These are phyloP conservation scores for Lordiphosa stackelbergi DNA, from an alignment of 1,140 invertebrate species.

Conservation along the genomic window DNA sequence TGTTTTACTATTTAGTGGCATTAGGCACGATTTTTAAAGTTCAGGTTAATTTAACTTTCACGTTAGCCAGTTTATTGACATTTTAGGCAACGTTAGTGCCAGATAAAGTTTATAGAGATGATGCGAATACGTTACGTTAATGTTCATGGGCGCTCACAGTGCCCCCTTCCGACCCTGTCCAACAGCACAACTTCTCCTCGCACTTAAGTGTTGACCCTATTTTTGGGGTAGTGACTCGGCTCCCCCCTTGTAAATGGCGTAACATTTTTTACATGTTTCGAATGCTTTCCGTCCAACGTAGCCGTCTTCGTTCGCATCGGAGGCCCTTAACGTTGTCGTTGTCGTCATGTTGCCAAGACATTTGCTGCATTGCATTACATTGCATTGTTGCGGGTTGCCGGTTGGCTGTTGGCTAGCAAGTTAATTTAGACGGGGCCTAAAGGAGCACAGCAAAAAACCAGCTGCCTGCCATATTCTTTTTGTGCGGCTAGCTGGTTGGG, in stretches of 20 bases:
- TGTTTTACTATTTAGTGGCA: too few relatives aligned
- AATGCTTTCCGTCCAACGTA: constrained; percentile 12
- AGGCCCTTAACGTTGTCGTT: constrained; percentile 67
- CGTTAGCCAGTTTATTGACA: too few relatives aligned
- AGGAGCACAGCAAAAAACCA: constrained; percentile 37
- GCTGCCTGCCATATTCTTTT: constrained; percentile 66
- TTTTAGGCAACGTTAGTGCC: too few relatives aligned
- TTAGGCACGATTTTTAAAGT: too few relatives aligned
- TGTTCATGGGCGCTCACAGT: background rate
- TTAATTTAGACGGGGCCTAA: constrained; percentile 58
- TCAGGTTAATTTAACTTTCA: too few relatives aligned
- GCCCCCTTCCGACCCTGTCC: constrained; percentile 7
- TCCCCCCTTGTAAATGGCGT: constrained; percentile 56
- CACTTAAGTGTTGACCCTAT: constrained; percentile 54
- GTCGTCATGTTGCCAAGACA: constrained; percentile 69
- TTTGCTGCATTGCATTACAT: constrained; percentile 52
- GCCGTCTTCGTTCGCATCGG: background rate
- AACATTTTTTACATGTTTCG: constrained; percentile 69
- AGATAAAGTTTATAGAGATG: too few relatives aligned
- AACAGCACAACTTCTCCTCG: constrained; percentile 10
- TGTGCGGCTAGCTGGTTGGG: constrained; percentile 17
- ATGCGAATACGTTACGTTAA: too few relatives aligned
- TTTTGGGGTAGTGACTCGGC: constrained; percentile 54
- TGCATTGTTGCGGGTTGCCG: constrained; percentile 26
- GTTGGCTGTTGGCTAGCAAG: constrained; percentile 48